These are phyloP conservation scores for Lerema accius DNA, from an alignment of 1,140 invertebrate species.

Conservation along the genomic window DNA sequence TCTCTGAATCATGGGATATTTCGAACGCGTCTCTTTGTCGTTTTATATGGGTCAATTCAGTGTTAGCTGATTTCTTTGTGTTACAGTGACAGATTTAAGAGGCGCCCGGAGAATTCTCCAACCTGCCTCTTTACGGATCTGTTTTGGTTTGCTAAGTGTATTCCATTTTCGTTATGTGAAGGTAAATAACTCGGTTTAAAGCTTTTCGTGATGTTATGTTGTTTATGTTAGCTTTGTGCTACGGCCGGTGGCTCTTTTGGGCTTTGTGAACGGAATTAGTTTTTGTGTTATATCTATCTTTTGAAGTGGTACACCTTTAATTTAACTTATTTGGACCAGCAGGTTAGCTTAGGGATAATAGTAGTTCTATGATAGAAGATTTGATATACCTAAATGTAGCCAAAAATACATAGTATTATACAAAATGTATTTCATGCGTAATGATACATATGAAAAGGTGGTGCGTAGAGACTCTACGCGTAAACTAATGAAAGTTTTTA, in stretches of 20 bases:
- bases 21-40: constrained; percentile 52
- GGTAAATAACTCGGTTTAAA: constrained; percentile 21
- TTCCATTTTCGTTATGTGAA: constrained; percentile 27
- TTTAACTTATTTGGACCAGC: no score
- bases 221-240: constrained; percentile 2
- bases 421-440: no score
- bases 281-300: no score
- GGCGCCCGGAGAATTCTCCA: constrained; percentile 36
- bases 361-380: no score
- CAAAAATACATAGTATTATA: no score
- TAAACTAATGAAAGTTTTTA: no score
- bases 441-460: no score
- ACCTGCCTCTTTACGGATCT: constrained; percentile 27
- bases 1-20: constrained; percentile 60
- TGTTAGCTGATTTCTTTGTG: constrained; percentile 53
- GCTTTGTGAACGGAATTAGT: not conserved
- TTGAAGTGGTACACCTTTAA: no score
- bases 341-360: no score
- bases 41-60: constrained; percentile 54
- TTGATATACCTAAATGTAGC: no score
- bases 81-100: constrained; percentile 54
- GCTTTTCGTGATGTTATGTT: not conserved
- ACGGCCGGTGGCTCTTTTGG: no score
- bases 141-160: constrained; percentile 31
- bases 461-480: no score